Evolutionary conservation across 2,888 invertebrate species (phyloP).

Genomic region (Octodonta nipae): DNA sequence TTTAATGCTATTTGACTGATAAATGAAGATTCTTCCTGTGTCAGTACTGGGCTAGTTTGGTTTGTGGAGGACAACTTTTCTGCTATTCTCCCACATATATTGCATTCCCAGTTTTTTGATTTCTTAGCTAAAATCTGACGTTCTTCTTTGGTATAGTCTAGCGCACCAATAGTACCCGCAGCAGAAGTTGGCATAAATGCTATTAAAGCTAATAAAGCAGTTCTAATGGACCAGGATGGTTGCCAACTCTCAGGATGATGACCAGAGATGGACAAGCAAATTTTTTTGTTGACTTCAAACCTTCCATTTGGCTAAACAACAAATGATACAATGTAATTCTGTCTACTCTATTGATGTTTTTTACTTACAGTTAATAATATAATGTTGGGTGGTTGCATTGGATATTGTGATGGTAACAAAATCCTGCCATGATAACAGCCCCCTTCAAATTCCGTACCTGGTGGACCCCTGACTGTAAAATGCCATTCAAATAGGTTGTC

Average conservation of each 20-base stretch:
- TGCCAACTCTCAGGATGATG: constrained; percentile 98
- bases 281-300: constrained; percentile 86
- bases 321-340: neutral
- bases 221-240: constrained; percentile 91
- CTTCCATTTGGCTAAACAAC: constrained; percentile 71
- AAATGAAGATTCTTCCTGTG: constrained; percentile 41
- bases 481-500: constrained; percentile 97
- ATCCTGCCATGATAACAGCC: constrained; percentile 89
- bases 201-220: constrained; percentile 79
- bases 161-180: constrained; percentile 78
- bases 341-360: neutral
- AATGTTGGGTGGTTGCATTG: constrained; percentile 94
- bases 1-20: constrained; percentile 42
- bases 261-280: constrained; percentile 88
- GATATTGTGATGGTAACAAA: constrained; percentile 82
- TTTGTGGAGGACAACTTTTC: constrained; percentile 37
- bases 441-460: constrained; percentile 75
- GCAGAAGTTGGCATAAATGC: constrained; percentile 89
- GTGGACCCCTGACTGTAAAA: constrained; percentile 84
- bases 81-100: constrained; percentile 46
- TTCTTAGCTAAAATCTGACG: constrained; percentile 66
- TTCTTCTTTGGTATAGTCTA: constrained; percentile 79
- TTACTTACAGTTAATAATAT: constrained; percentile 68
- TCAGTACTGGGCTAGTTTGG: constrained; percentile 28
- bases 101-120: constrained; percentile 50